Base-by-base conservation (phyloP, 2,888 invertebrate species). In the Cephus pulcher region DNA sequence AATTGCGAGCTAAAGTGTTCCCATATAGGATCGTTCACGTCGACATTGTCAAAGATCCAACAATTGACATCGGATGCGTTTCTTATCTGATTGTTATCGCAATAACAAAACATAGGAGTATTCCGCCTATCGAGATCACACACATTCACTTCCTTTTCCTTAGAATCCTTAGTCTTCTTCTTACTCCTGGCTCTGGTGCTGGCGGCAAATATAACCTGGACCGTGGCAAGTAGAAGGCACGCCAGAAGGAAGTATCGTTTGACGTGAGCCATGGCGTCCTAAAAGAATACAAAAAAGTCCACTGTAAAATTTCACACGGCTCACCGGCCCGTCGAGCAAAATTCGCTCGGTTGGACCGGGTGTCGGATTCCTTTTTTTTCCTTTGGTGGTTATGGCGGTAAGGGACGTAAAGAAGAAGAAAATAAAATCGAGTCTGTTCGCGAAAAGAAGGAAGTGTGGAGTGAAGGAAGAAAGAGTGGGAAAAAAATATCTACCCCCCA, bases 31-130 rank as follows among this genome's bases (percentile, higher is more conserved):
- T 96, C 95, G 84, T 95, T 95, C 80, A 93, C 93, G 11, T 94
- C 93, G 87, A 95, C 93, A 70, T 94, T 93, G 84, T 94, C 94
- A 91, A 96, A 95, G 74, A 97, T 94, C 94, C 95, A 95, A 90
- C 97, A 97, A 91, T 95, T 96, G 74, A 95, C 96, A 85, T 95
- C 95, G 73, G 95, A 95, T 34, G 95, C 95, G 86, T 94, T 92
- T 37, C 84, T 82, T 23, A 84, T 77, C 2, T 85, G 81, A 69
- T 89, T 89, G 77, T 93, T 93, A 86, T 95, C 94, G 88, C 96
- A 96, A 89, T 95, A 94, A 91, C 96, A 96, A 86, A 94, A 95
- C 80, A 95, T 93, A 85, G 94, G 94, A 0, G 93, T 92, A 76
- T 93, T 93, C 69, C 92, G 91, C 82, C 92, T 93, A 70, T 93